These are phyloP conservation scores for Cheilosia variabilis DNA, from an alignment of 2,888 invertebrate genomes.

Conservation along the genomic window DNA sequence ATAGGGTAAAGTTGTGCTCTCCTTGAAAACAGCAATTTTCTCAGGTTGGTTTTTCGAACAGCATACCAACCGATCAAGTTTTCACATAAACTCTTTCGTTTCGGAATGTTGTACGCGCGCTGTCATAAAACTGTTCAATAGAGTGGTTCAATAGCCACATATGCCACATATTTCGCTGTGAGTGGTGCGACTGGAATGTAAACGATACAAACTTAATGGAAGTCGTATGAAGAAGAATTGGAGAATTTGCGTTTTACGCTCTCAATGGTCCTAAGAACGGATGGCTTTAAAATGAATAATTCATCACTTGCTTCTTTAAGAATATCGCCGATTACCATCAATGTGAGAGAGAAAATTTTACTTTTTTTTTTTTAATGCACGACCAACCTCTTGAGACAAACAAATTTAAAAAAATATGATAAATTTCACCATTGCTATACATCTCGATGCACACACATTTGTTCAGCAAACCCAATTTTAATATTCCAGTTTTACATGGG, in stretches of 20 bases:
- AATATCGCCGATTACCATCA: constrained; percentile 2
- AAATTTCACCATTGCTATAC: constrained; percentile 1
- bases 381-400: background rate
- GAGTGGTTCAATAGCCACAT: constrained; percentile 61
- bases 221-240: constrained; percentile 4
- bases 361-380: background rate
- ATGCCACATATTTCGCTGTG: constrained; percentile 50
- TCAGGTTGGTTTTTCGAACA: background rate
- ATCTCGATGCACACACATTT: constrained; percentile 41
- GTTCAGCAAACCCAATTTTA: constrained; percentile 26
- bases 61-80: constrained; percentile 55
- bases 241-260: constrained; percentile 31
- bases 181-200: constrained; percentile 45
- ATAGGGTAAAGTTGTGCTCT: constrained; percentile 11
- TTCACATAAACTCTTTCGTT: constrained; percentile 65
- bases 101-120: constrained; percentile 16
- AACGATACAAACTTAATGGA: constrained; percentile 15
- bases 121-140: constrained; percentile 53
- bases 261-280: constrained; percentile 15
- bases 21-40: constrained; percentile 15
- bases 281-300: constrained; percentile 55
- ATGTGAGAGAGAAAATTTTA: background rate
- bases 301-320: constrained; percentile 37
- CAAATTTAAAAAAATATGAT: constrained; percentile 1
- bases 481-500: constrained; percentile 50